Base-by-base conservation (phyloP, 2,113 vertebrate genomes). In the Eudyptes chrysolophus region DNA sequence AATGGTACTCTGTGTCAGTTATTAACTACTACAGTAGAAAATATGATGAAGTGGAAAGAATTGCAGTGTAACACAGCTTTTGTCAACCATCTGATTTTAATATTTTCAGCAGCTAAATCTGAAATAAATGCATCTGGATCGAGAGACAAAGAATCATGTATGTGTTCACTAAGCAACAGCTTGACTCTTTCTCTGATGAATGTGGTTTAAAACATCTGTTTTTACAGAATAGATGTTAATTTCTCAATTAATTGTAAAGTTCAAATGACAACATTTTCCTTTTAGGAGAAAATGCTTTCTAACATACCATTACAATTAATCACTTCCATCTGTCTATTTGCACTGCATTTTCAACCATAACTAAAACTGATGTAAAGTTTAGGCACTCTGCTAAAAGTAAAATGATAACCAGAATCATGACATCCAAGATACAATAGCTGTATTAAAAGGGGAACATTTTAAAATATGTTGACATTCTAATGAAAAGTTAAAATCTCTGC, bases 241-340 rank as follows among this genome's bases (percentile, higher is more conserved):
- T 69, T 89, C 54, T 92, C 84, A 62, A 77, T 94, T 81, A 96
- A 93, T 88, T 78, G 48, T 90, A 62, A 86, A 87, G 68, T 84
- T 82, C 74, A 80, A 84, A 92, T 74, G 49, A 66, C 26, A 95
- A 94, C 74, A 55, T 42, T 82, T 89, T 93, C 46, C 26, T 83
- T 88, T 80, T 60, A 93, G 71, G 52, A 90, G 64, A 83, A 95
- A 92, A 96, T 55, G 49, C 76, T 94, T 96, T 87, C 93, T 76
- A 93, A 71, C n/a, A 36, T 68, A 40, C 11, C 52, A 60, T 87
- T 95, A 77, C 40, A 96, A 71, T 92, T 58, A 96, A 80, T 90
- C 65, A 80, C 49, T 92, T 87, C 82, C 66, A 92, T 92, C 62
- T 87, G 65, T 84, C 74, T 96, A 84, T 92, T 96, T 92, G 81